phyloP scores from a whole-genome alignment of 2,113 vertebrate genomes.

The Clupea harengus region DNA sequence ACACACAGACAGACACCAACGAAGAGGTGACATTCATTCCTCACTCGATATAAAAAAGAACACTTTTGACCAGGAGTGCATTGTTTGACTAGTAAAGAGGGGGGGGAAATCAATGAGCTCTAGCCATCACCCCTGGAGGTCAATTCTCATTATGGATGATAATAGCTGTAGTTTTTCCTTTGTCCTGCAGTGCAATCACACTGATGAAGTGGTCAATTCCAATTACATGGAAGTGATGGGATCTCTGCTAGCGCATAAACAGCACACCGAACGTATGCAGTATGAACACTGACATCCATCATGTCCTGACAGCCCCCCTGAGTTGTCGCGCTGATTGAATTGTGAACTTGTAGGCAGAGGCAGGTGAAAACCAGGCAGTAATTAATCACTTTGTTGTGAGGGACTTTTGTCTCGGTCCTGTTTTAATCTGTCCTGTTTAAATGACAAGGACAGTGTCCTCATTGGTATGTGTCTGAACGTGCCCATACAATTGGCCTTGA shows the following conservation, averaged over 20 bases:
- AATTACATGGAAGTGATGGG: slow-evolving; percentile 57
- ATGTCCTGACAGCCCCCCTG: background rate
- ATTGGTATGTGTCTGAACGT: background rate
- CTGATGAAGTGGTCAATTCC: slow-evolving; percentile 63
- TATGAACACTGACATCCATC: slow-evolving; percentile 20
- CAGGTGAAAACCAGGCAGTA: slow-evolving; percentile 1
- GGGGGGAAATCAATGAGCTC: slow-evolving; percentile 42
- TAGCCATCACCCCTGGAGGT: slow-evolving; percentile 33
- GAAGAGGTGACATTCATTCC: background rate
- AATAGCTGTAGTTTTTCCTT: slow-evolving; percentile 46
- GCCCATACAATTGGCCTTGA: background rate
- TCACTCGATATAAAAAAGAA: slow-evolving; percentile 23
- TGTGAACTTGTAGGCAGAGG: slow-evolving; percentile 14
- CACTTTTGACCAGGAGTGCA: slow-evolving; percentile 28
- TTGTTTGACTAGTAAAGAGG: background rate
- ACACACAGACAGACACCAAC: slow-evolving; percentile 3
- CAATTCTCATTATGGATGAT: slow-evolving; percentile 55
- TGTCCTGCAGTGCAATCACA: slow-evolving; percentile 43
- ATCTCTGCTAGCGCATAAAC: slow-evolving; percentile 34
- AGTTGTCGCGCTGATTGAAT: slow-evolving; percentile 1
- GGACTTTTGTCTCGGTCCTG: background rate
- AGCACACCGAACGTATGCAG: background rate
- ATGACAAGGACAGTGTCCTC: background rate
- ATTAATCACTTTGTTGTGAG: slow-evolving; percentile 12
- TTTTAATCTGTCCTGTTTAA: slow-evolving; percentile 16